A percentile compares a stretch with the other conserved stretches of the same genome.
These are phyloP conservation scores for Graptemys geographica DNA, from an alignment of 2,797 vertebrate species.

Conservation along the genomic window DNA sequence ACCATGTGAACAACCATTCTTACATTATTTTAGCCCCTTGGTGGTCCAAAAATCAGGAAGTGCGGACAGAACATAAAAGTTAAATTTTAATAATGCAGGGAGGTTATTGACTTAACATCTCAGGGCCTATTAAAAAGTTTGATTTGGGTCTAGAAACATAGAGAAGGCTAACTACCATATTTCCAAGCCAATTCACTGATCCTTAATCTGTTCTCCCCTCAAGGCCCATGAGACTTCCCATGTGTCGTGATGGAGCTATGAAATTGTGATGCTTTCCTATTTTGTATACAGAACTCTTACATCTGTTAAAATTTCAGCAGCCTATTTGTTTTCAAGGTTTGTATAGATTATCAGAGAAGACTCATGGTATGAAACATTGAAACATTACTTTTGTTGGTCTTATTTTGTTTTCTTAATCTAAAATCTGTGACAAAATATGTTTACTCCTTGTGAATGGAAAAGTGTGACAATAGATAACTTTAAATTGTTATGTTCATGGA, in stretches of 20 bases:
- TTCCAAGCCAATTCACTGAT: fast-evolving
- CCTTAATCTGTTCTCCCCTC: not conserved
- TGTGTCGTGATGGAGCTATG: not conserved
- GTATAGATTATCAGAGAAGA: not conserved
- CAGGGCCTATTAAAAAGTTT: not conserved
- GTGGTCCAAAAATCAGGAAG: not conserved
- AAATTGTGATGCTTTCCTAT: not conserved
- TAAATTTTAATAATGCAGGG: not conserved
- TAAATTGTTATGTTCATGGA: not conserved
- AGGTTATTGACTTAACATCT: not conserved
- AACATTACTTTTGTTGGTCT: not conserved
- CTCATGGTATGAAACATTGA: not conserved
- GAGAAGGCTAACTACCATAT: not conserved
- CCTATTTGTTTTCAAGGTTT: not conserved
- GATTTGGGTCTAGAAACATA: not conserved
- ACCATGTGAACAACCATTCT: not conserved
- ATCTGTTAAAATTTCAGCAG: not conserved
- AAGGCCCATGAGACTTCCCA: not conserved
- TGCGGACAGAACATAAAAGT: not conserved
- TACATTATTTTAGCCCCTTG: not conserved
- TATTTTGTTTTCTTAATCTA: not conserved
- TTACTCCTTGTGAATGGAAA: not conserved
- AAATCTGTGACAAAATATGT: not conserved
- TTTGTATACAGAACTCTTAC: not conserved
- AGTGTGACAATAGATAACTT: not conserved